Percentiles rank a stretch among this genome's conserved stretches.
phyloP scores from a whole-genome alignment of 2,113 vertebrate species.

The Labeo catla region DNA sequence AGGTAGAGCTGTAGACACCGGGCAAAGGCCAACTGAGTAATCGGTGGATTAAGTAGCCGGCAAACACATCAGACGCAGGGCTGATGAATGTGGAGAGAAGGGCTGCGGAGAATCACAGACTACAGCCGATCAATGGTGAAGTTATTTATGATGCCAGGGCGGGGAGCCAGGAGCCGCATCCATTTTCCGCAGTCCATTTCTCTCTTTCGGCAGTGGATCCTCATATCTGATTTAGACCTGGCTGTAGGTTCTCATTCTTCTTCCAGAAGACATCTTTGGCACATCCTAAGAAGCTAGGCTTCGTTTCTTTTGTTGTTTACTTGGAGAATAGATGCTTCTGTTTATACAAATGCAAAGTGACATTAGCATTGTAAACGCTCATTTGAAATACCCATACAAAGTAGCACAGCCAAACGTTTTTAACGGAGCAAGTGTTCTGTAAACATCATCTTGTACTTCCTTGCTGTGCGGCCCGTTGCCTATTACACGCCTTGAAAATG shows the following conservation, averaged over 20 bases:
- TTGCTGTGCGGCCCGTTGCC: neutral
- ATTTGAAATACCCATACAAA: slow-evolving; percentile 12
- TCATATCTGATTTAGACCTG: slow-evolving; percentile 61
- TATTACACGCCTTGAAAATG: slow-evolving; percentile 25
- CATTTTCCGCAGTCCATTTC: slow-evolving; percentile 60
- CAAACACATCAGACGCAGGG: slow-evolving; percentile 42
- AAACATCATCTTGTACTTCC: slow-evolving; percentile 6
- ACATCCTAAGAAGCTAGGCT: neutral
- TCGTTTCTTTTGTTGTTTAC: neutral
- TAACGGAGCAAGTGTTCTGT: neutral
- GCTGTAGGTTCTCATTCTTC: slow-evolving; percentile 42
- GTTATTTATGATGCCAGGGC: slow-evolving; percentile 71
- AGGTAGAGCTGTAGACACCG: slow-evolving; percentile 7
- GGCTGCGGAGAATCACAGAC: slow-evolving; percentile 65
- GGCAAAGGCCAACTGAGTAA: slow-evolving; percentile 39
- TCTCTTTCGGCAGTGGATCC: slow-evolving; percentile 43
- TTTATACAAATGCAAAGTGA: slow-evolving; percentile 10
- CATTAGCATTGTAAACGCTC: slow-evolving; percentile 2
- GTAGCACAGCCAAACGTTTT: slow-evolving; percentile 11
- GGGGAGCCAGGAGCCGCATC: slow-evolving; percentile 62
- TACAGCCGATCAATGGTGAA: slow-evolving; percentile 71
- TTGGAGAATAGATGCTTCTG: neutral
- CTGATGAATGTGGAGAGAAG: slow-evolving; percentile 69
- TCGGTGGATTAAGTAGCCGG: slow-evolving; percentile 35
- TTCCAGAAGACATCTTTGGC: neutral